phyloP scores from a whole-genome alignment of 2,113 vertebrate species.

The Paedocypris sp. region DNA sequence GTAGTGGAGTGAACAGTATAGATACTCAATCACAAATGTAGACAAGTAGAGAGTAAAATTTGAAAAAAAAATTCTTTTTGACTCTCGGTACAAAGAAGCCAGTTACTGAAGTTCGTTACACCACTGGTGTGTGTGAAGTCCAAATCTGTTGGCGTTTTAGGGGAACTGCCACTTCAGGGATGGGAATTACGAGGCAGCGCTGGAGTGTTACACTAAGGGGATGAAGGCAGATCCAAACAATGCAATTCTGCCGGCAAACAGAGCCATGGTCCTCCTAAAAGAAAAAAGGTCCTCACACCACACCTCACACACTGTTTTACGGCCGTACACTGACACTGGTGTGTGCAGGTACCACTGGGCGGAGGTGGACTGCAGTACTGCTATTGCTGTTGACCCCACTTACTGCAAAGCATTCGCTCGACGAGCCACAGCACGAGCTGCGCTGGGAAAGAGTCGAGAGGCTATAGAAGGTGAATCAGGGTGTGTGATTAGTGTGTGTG shows the following conservation, averaged over 20 bases:
- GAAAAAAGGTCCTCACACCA: neutral
- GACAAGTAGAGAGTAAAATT: no score
- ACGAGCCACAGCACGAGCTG: constrained; percentile 77
- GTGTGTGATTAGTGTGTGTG: no score
- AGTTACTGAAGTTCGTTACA: no score
- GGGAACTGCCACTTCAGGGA: constrained; percentile 95
- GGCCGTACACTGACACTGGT: neutral
- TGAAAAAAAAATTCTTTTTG: no score
- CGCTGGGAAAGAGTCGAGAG: constrained; percentile 71
- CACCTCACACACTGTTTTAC: neutral
- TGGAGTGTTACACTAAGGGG: constrained; percentile 81
- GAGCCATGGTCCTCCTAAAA: constrained; percentile 92
- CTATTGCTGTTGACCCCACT: constrained; percentile 71
- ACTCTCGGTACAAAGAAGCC: no score
- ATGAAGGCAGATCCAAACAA: constrained; percentile 81
- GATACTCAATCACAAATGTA: no score
- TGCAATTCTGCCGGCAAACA: constrained; percentile 85
- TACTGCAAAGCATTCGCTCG: constrained; percentile 92
- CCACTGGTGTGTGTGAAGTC: no score
- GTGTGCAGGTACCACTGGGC: constrained; percentile 73
- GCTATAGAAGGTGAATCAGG: constrained; percentile 74
- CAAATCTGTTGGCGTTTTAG: constrained; percentile 44
- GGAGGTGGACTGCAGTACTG: constrained; percentile 80
- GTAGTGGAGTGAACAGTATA: no score
- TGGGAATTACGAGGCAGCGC: constrained; percentile 81